Percentiles rank a stretch among this genome's conserved stretches.
Conservation (phyloP, 2,113 vertebrate genomes). For the Perca fluviatilis region DNA sequence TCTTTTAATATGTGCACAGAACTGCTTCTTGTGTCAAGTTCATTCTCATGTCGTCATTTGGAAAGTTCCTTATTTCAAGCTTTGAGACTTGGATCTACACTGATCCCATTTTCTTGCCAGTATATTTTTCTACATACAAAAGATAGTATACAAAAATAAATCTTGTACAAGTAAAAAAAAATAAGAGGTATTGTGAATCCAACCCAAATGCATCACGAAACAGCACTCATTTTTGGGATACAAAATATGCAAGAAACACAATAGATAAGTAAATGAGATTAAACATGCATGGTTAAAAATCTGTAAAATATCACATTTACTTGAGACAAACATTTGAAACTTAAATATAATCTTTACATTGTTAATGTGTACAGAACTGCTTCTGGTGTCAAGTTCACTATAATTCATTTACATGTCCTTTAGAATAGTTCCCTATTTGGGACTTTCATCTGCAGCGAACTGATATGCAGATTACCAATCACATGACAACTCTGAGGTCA, state of each 20-base stretch:
- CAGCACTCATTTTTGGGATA: not conserved
- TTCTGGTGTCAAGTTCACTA: not conserved
- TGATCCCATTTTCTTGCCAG: not conserved
- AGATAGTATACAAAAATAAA: not conserved
- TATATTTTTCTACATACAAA: not conserved
- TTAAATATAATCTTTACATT: too few species aligned
- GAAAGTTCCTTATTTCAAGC: too few species aligned
- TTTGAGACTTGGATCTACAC: too few species aligned
- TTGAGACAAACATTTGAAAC: not conserved
- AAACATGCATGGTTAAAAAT: not conserved
- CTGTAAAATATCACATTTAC: not conserved
- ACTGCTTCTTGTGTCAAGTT: too few species aligned
- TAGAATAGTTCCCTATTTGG: not conserved
- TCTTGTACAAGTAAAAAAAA: not conserved
- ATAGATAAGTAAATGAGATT: too few species aligned
- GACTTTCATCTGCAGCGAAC: not conserved
- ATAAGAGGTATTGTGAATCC: not conserved
- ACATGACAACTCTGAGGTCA: not conserved
- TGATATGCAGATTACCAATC: not conserved
- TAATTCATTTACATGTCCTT: not conserved
- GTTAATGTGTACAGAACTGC: not conserved
- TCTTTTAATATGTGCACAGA: too few species aligned
- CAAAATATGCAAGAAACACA: too few species aligned
- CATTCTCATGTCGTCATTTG: too few species aligned
- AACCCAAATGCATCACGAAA: not conserved